Base-by-base conservation (phyloP, 23 tunicate genomes). In the Clavelina lepadiformis region DNA sequence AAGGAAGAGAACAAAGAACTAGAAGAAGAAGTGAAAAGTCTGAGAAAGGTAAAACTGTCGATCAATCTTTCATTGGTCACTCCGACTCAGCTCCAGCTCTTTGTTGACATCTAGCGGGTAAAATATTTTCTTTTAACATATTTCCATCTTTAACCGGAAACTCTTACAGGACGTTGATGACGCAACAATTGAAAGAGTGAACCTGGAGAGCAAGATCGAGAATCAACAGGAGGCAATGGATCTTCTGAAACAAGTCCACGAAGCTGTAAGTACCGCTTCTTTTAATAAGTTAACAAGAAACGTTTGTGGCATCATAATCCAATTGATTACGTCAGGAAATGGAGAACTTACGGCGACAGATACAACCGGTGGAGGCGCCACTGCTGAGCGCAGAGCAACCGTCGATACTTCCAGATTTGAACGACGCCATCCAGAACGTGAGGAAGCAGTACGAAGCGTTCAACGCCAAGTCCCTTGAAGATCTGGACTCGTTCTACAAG, bases 401-500 rank as follows among this genome's bases (percentile, higher is more conserved):
- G 2, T 46, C 65, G 20, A 45, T 76, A 27, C 55, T 72, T 13
- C 80, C 95, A 21, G 95, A 86, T 72, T 71, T 86, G n/a, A 71
- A 78, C 25, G 95, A 86, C 41, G 81, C 95, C 5, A 86, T 86
- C 31, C 46, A 68, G 2, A 72, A 66, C 65, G 81, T 86, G 11
- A 51, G 95, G 29, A 75, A 78, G 44, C 77, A 86, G 63, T 86
- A 86, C 52, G 95, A 86, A 46, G 81, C 71, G 8, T 86, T 86
- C 95, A 86, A 86, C 67, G 76, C 86, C 18, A 86, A 78, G 30
- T 80, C 84, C 18, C 57, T 86, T 24, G 95, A 78, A 57, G 84
- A 83, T 30, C 54, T 86, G 47, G 95, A 86, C 53, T 36, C 37
- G 0, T 86, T 61, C 58, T 78, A 86, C 81, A 86, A 86, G 53